Base-by-base conservation (phyloP, 1,140 invertebrate species). In the Carposina sasakii region DNA sequence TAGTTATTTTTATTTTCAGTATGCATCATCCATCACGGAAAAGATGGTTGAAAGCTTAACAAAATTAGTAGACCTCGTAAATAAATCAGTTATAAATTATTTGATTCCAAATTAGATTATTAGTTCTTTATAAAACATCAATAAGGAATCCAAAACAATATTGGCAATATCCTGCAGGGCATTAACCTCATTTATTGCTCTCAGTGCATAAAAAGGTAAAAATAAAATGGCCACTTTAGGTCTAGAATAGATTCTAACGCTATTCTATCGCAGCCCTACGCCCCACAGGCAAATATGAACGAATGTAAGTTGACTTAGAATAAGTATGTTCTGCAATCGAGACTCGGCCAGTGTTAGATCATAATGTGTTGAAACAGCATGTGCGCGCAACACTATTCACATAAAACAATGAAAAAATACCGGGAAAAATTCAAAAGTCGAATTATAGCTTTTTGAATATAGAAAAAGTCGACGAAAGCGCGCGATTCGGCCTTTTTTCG, bases 241-340 rank as follows among this genome's bases (percentile, higher is more conserved):
- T 37, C 45, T 50, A 63, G 54, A 56, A 19, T 63, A 63, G 48
- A 49, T 50, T 54, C 68, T 74, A 71, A 67, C 51, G 64, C 61
- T 39, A 39, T 20, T 21, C 66, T 62, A 72, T 70, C 66, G 54
- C 81, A 84, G 69, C 81, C 81, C 81, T 84, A 81, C 57, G 70
- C 59, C 76, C 76, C 71, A 73, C 77, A 84, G 81, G 81, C 81
- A 84, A 84, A 84, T 84, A 84, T 84, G 77, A 84, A 84, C 77
- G 81, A 84, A 84, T 84, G 81, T 84, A 81, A 84, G 77, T 84
- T 81, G 81, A 84, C 77, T 84, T 84, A 84, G 81, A 84, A 84
- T 84, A 84, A 84, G 81, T 84, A 72, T 81, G 77, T 81, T 78
- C 76, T 75, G 76, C 81, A 81, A 84, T 79, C 76, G 75, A 81